A percentile compares a stretch with the other conserved stretches of the same genome.
These are phyloP conservation scores for Alcedo atthis DNA, from an alignment of 2,797 vertebrate genomes.

Conservation along the genomic window DNA sequence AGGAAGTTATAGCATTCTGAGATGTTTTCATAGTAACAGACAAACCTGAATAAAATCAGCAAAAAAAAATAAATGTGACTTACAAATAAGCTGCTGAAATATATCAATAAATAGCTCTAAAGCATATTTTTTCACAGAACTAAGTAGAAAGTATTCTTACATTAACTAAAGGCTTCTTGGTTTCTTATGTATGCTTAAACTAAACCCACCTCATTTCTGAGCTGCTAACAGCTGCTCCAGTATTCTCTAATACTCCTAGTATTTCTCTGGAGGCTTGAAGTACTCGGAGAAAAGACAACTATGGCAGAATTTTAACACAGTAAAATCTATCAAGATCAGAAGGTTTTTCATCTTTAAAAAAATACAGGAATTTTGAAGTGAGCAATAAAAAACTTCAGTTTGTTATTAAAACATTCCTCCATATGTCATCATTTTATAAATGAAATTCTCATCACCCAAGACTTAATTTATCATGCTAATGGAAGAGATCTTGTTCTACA, in stretches of 20 bases:
- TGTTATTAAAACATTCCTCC: neutral
- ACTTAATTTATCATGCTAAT: neutral
- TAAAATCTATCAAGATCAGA: neutral
- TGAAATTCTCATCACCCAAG: neutral
- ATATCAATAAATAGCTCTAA: neutral
- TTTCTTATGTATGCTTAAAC: neutral
- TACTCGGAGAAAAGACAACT: neutral
- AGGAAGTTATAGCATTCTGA: neutral
- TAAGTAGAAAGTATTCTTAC: neutral
- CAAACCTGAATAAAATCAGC: neutral
- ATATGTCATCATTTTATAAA: neutral
- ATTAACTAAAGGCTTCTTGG: neutral
- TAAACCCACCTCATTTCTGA: neutral
- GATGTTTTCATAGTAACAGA: neutral
- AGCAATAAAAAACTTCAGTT: neutral
- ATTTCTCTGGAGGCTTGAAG: neutral
- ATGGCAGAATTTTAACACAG: neutral
- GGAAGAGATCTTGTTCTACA: neutral
- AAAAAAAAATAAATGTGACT: neutral
- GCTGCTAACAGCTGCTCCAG: neutral
- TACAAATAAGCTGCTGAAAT: neutral
- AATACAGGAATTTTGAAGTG: neutral
- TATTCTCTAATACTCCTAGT: neutral
- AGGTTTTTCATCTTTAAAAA: neutral
- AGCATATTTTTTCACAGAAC: neutral